Evolutionary conservation across 2,797 vertebrate genomes (phyloP).

Genomic region (Ambastaia sidthimunki): DNA sequence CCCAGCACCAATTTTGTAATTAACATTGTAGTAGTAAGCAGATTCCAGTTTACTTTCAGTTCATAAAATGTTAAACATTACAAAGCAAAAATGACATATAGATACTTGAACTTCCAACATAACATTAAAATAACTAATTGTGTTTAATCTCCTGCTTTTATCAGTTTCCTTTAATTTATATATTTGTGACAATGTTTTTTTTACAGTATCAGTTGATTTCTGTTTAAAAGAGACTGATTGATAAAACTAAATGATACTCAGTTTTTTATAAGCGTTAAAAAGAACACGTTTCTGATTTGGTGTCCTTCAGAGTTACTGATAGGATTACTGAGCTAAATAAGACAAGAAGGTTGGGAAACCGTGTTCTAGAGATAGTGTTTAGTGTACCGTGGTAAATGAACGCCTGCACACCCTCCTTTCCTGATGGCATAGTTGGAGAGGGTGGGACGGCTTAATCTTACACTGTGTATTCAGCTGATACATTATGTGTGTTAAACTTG

Average conservation of each 20-base stretch:
- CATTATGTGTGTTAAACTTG: neutral
- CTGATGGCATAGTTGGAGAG: conserved; percentile 1
- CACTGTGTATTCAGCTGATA: neutral
- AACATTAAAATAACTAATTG: too few relatives aligned
- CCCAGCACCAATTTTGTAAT: neutral
- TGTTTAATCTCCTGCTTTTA: neutral
- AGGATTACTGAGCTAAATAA: neutral
- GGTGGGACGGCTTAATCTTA: neutral
- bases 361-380: neutral
- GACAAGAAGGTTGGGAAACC: neutral
- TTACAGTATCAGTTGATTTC: neutral
- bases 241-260: neutral
- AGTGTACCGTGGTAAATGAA: neutral
- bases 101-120: neutral
- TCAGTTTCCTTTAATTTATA: too few relatives aligned
- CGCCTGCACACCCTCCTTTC: neutral
- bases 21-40: neutral
- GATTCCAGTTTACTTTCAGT: neutral
- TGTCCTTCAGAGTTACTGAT: neutral
- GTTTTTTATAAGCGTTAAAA: neutral
- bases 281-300: neutral
- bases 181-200: neutral
- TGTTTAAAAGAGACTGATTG: neutral
- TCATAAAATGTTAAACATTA: too few relatives aligned
- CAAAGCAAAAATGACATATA: neutral